Conservation (phyloP, 1,140 invertebrate genomes). For the Drosophila yakuba region DNA sequence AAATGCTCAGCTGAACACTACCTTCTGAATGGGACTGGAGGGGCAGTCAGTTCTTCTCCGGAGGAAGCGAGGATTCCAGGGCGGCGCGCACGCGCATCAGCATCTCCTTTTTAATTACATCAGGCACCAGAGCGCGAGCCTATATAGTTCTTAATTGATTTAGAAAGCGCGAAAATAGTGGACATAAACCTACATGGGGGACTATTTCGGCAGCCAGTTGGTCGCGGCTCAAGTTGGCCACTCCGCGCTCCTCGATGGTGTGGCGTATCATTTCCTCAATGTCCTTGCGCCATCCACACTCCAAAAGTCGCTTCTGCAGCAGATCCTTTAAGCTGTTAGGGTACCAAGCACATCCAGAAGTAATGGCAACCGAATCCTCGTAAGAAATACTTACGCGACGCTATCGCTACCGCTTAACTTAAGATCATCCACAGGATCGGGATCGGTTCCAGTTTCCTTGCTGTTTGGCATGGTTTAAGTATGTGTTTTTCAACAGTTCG, state of each 20-base stretch:
- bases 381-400: constrained; percentile 18
- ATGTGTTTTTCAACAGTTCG: not conserved
- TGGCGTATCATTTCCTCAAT: constrained; percentile 93
- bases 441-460: constrained; percentile 43
- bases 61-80: constrained; percentile 15
- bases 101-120: constrained; percentile 95
- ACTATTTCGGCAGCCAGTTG: constrained; percentile 91
- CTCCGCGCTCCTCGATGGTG: constrained; percentile 90
- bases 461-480: constrained; percentile 21
- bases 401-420: constrained; percentile 19
- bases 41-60: constrained; percentile 3
- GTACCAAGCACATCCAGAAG: not conserved
- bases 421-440: constrained; percentile 8
- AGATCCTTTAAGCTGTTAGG: constrained; percentile 89
- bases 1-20: not conserved
- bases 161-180: not conserved
- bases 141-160: constrained; percentile 41
- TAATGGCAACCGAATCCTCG: not conserved
- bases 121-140: constrained; percentile 93
- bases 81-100: constrained; percentile 85
- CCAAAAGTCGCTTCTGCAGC: constrained; percentile 90
- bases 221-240: constrained; percentile 90
- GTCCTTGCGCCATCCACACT: constrained; percentile 95
- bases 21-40: not conserved
- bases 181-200: constrained; percentile 81